Base-by-base conservation (phyloP, 2,113 vertebrate genomes). In the Prunella fulvescens region DNA sequence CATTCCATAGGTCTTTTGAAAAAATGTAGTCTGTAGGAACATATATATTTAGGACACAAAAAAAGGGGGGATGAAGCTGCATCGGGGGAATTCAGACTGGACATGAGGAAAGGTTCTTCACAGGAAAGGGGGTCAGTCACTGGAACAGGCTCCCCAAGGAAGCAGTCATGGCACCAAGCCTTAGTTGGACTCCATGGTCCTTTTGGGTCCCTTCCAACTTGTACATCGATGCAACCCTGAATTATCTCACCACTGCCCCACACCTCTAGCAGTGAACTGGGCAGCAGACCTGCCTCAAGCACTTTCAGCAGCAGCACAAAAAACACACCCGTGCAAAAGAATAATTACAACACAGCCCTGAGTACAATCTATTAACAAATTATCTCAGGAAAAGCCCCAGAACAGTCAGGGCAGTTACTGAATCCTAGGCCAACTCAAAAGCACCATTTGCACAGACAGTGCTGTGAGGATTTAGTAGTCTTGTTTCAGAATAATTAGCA, bases 371-470 rank as follows among this genome's bases (percentile, higher is more conserved):
- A 12, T 37, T 13, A 33, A 37, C 14, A 89, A 67, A 18, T 6
- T 1, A 56, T 65, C 66, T 58, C 67, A 72, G 26, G 18, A 35
- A 18, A 57, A 70, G 40, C 7, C 18, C 45, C 31, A 24, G 18
- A 60, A 81, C 26, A 72, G 9, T 6, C 29, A 57, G 54, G 23
- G 25, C 33, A 50, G 39, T 12, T 61, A 66, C 16, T 67, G 25
- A 88, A 74, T 37, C 25, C 28, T 4, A 48, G 13, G 51, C 19
- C 0, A 0, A 66, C n/a, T 39, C 25, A 66, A 84, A 65, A 53
- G 22, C 37, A 19, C 7, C 5, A 11, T n/a, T 11, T 37, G n/a
- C 50, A 72, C 1, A 1, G n/a, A 54, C 10, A 60, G 4, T 2
- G 3, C 44, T 44, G 19, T 19, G 9, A 78, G 33, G n/a, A 81